These are phyloP conservation scores for Ephialtes manifestator DNA, from an alignment of 2,888 invertebrate species.

Conservation along the genomic window DNA sequence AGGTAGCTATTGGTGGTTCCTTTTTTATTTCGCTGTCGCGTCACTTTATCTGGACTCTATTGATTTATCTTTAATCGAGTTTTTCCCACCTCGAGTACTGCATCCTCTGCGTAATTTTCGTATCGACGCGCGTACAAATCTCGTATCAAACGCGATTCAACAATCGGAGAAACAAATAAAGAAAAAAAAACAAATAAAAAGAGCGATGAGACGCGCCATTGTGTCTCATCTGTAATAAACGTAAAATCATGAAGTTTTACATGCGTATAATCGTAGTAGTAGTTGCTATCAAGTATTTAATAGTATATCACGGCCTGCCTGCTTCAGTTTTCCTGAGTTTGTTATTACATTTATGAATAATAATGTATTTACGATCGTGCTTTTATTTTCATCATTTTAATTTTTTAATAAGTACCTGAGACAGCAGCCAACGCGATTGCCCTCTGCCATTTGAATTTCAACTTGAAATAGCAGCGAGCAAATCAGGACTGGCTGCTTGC, in stretches of 20 bases:
- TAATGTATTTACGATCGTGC: conserved; percentile 73
- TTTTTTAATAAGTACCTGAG: conserved; percentile 78
- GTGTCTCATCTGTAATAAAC: conserved; percentile 61
- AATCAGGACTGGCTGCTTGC: conserved; percentile 66
- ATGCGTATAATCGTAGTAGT: conserved; percentile 75
- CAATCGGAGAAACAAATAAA: conserved; percentile 76
- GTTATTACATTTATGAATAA: conserved; percentile 79
- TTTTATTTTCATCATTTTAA: conserved; percentile 36
- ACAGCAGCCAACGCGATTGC: conserved; percentile 64
- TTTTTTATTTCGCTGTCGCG: conserved; percentile 70
- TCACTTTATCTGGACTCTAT: conserved; percentile 12
- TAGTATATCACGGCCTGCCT: conserved; percentile 85
- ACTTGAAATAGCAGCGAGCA: conserved; percentile 12
- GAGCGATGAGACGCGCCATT: conserved; percentile 29
- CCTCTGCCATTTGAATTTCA: conserved; percentile 59
- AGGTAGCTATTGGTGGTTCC: conserved; percentile 84
- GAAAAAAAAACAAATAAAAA: conserved; percentile 61
- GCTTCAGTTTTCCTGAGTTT: conserved; percentile 86
- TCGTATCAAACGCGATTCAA: conserved; percentile 80
- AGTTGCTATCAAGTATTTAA: conserved; percentile 67
- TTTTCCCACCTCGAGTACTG: conserved; percentile 13
- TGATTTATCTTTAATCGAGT: conserved; percentile 50
- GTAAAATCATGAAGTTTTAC: conserved; percentile 69
- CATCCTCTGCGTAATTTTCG: not conserved
- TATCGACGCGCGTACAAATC: conserved; percentile 77